Evolutionary conservation across 2,113 vertebrate genomes (phyloP).

Genomic region (Aptenodytes forsteri): DNA sequence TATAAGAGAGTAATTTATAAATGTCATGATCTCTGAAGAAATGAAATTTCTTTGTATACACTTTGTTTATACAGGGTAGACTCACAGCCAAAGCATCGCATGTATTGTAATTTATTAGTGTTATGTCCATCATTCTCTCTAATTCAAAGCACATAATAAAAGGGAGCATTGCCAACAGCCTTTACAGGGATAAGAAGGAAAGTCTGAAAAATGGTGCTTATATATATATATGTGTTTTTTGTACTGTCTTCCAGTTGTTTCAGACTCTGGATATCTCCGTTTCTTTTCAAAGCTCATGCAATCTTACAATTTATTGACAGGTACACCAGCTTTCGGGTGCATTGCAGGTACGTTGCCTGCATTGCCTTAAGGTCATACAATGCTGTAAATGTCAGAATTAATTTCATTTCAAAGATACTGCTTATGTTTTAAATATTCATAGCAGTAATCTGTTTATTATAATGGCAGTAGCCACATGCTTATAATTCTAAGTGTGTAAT

Average conservation of each 20-base stretch:
- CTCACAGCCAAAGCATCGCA: neutral
- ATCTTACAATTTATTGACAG: neutral
- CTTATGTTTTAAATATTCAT: neutral
- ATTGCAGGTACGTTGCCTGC: constrained; percentile 9
- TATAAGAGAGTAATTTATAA: constrained; percentile 50
- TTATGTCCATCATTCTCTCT: neutral
- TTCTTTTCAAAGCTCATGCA: neutral
- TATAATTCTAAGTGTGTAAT: neutral
- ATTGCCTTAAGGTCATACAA: neutral
- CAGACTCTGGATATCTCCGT: neutral
- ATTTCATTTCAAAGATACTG: neutral
- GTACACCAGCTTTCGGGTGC: neutral
- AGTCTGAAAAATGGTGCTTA: neutral
- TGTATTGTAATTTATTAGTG: neutral
- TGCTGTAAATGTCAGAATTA: neutral
- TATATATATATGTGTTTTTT: neutral
- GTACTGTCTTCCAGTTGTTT: neutral
- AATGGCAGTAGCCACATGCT: neutral
- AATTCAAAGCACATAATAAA: neutral
- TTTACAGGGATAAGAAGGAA: neutral
- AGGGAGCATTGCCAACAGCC: neutral
- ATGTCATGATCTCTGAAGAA: constrained; percentile 38
- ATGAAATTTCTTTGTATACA: constrained; percentile 34
- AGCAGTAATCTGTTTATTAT: neutral
- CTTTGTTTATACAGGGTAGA: neutral